phyloP scores from a whole-genome alignment of 2,888 invertebrate species.

The Ectemnius lituratus region DNA sequence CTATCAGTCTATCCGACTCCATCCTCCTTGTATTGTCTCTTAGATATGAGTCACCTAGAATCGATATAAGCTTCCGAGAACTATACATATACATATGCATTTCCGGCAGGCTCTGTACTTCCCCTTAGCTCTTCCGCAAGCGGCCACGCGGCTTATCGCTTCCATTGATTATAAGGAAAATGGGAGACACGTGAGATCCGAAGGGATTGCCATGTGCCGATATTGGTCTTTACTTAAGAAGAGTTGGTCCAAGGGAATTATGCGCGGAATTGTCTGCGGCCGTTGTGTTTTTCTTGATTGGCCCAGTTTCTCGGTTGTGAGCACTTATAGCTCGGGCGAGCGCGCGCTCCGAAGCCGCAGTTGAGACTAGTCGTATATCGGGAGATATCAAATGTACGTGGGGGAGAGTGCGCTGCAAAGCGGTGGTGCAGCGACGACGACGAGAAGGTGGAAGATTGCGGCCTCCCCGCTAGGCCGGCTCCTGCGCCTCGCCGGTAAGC shows the following conservation, averaged over 20 bases:
- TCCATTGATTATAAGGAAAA: no score
- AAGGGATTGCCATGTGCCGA: no score
- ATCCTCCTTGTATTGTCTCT: no score
- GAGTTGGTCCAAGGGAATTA: background rate
- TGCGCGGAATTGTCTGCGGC: constrained; percentile 17
- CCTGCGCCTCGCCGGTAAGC: constrained; percentile 45
- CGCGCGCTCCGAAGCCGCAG: constrained; percentile 30
- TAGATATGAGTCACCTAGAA: no score
- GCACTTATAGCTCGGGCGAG: constrained; percentile 9
- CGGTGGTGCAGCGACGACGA: background rate
- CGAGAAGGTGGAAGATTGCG: constrained; percentile 35
- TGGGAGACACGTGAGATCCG: no score
- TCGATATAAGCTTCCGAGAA: no score
- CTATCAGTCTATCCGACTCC: no score
- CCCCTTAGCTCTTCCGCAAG: no score
- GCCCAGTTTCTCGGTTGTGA: constrained; percentile 27
- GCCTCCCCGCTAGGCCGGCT: constrained; percentile 13
- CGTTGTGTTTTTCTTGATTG: constrained; percentile 36
- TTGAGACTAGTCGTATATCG: background rate
- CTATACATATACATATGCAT: no score
- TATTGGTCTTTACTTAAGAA: no score
- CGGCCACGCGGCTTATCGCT: no score
- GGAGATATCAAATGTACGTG: constrained; percentile 47
- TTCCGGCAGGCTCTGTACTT: no score
- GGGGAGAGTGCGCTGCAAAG: constrained; percentile 12